Percentiles rank a stretch among this genome's conserved stretches.
These are phyloP conservation scores for Agapornis canus DNA, from an alignment of 2,797 vertebrate species.

Conservation along the genomic window DNA sequence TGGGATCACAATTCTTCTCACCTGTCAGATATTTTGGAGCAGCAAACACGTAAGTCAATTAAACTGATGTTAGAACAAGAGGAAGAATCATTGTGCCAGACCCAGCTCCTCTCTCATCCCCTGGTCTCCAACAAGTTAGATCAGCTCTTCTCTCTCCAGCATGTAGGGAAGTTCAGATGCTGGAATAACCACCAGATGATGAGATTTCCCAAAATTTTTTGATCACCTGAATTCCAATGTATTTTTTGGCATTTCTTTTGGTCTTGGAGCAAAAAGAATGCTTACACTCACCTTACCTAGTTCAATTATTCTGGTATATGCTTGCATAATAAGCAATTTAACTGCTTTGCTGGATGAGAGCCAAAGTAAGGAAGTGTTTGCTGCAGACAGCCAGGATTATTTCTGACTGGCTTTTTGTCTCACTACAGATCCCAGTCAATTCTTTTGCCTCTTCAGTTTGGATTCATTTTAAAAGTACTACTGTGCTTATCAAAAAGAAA, in stretches of 20 bases:
- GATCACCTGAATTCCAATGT: not conserved
- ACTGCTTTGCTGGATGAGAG: not conserved
- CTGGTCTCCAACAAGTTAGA: not conserved
- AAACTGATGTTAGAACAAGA: not conserved
- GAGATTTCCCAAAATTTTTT: not conserved
- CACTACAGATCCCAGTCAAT: not conserved
- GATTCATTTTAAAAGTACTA: not conserved
- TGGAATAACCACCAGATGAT: not conserved
- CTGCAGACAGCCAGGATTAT: not conserved
- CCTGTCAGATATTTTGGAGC: not conserved
- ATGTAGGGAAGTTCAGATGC: not conserved
- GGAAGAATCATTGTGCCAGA: fast-evolving
- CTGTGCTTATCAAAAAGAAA: not conserved
- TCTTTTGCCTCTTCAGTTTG: not conserved
- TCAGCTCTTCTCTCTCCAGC: not conserved
- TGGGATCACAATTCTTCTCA: not conserved
- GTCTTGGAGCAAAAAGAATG: not conserved
- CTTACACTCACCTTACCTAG: not conserved
- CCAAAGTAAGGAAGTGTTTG: not conserved
- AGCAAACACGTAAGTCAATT: fast-evolving
- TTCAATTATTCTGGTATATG: not conserved
- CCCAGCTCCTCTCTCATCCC: not conserved
- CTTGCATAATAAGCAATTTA: not conserved
- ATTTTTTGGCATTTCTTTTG: not conserved
- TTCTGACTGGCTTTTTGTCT: not conserved